Conservation (phyloP, 2,888 invertebrate genomes). For the Entomobrya multifasciata region DNA sequence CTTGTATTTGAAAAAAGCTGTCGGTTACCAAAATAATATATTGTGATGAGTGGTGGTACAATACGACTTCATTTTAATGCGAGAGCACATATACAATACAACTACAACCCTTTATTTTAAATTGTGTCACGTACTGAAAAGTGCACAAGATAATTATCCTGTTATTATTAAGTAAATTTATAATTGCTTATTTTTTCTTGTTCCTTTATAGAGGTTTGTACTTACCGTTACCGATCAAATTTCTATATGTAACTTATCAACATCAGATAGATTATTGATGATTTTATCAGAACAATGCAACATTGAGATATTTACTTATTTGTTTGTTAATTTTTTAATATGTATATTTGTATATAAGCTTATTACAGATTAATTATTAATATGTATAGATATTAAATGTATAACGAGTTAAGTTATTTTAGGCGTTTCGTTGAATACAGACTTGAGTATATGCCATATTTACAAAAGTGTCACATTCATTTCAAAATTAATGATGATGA, state of each 20-base stretch:
- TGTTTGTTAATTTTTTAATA: too few species aligned
- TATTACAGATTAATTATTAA: neutral
- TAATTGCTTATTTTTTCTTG: neutral
- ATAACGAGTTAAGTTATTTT: too few species aligned
- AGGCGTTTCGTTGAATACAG: neutral
- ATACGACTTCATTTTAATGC: too few species aligned
- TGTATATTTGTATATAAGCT: too few species aligned
- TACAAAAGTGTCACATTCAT: neutral
- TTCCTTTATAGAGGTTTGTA: neutral
- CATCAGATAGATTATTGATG: constrained; percentile 4
- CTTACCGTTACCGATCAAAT: neutral
- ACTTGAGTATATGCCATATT: neutral
- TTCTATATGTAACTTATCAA: neutral
- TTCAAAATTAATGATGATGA: neutral
- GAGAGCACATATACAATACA: too few species aligned
- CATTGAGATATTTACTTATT: neutral
- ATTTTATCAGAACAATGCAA: constrained; percentile 34
- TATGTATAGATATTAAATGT: neutral
- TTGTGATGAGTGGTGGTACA: neutral
- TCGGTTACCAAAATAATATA: constrained; percentile 3
- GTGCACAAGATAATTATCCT: neutral
- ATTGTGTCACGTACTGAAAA: neutral
- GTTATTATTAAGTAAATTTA: neutral
- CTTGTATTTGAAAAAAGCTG: neutral
- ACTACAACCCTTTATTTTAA: too few species aligned